A percentile compares a stretch with the other conserved stretches of the same genome.
Evolutionary conservation across 2,888 invertebrate species (phyloP).

Genomic region (Eristalinus sepulchralis): DNA sequence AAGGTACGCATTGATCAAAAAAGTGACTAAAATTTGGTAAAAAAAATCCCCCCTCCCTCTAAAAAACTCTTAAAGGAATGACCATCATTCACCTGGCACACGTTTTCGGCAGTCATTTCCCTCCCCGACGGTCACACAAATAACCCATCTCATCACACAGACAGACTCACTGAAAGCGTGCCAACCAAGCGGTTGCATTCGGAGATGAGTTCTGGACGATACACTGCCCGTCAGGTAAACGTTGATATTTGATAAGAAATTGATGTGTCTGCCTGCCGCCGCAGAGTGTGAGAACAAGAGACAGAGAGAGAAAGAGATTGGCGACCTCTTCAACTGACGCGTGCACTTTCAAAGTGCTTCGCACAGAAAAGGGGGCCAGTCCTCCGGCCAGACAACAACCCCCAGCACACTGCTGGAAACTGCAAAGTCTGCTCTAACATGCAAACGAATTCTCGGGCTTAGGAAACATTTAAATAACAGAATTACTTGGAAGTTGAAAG

Average conservation of each 20-base stretch:
- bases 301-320: not conserved
- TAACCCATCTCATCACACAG: not conserved
- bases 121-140: too few species aligned
- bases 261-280: not conserved
- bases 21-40: too few species aligned
- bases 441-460: slow-evolving; percentile 63
- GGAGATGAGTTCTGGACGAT: slow-evolving; percentile 18
- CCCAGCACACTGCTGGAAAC: slow-evolving; percentile 7
- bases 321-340: not conserved
- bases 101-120: not conserved
- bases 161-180: not conserved
- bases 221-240: not conserved
- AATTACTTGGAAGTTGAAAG: slow-evolving; percentile 47
- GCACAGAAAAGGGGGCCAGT: slow-evolving; percentile 14
- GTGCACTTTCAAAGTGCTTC: slow-evolving; percentile 40
- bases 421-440: slow-evolving; percentile 66
- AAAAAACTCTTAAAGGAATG: too few species aligned
- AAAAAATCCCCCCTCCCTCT: too few species aligned
- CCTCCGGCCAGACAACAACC: not conserved
- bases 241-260: not conserved
- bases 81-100: not conserved
- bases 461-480: slow-evolving; percentile 67
- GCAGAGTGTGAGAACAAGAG: too few species aligned
- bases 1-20: too few species aligned
- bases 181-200: not conserved